phyloP scores from a whole-genome alignment of 2,113 vertebrate species.

The Scolopax mira region DNA sequence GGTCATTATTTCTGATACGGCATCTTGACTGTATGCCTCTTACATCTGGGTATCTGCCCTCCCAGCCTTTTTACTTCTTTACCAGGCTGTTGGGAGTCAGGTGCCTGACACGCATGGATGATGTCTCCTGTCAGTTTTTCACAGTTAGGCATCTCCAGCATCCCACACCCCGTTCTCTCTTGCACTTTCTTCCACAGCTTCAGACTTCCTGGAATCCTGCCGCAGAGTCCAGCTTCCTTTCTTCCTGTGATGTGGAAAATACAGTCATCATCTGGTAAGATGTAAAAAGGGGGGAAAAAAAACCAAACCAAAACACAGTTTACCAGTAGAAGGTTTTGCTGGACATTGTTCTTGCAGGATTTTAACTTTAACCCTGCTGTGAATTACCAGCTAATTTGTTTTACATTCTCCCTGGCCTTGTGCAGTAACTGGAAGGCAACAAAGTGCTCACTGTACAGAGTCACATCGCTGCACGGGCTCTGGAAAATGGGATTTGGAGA shows the following conservation, averaged over 20 bases:
- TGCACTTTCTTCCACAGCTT: background rate
- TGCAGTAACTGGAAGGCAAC: background rate
- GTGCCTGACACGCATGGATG: background rate
- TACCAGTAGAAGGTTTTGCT: background rate
- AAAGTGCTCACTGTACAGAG: background rate
- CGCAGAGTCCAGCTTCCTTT: background rate
- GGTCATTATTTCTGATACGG: background rate
- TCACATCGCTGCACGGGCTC: background rate
- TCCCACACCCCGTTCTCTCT: background rate
- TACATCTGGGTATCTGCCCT: background rate
- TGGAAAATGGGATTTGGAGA: fast-evolving
- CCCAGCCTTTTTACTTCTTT: background rate
- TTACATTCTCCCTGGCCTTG: background rate
- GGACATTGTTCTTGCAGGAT: too few species aligned
- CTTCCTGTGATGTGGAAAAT: background rate
- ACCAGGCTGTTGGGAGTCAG: background rate
- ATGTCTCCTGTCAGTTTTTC: background rate
- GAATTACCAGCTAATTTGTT: background rate
- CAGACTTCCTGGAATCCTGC: background rate
- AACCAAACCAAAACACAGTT: too few species aligned
- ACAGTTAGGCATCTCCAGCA: background rate
- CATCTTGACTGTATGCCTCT: background rate
- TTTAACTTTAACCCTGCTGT: background rate
- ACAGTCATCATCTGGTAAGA: background rate
- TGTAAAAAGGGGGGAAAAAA: background rate